Conservation (phyloP, 2,888 invertebrate species). For the Scaptomyza tumidula region DNA sequence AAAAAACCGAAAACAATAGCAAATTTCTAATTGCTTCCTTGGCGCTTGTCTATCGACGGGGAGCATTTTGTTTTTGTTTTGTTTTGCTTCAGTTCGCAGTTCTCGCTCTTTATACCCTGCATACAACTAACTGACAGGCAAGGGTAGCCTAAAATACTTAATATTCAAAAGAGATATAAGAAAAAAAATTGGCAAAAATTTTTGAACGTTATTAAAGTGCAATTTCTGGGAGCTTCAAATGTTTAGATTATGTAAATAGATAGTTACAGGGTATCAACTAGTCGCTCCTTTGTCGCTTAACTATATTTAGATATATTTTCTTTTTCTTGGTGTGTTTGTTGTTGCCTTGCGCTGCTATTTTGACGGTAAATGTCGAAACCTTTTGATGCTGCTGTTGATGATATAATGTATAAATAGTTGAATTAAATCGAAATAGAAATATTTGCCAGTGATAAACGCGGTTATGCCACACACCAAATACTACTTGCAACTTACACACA, state of each 20-base stretch:
- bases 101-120: constrained; percentile 25
- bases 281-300: constrained; percentile 5
- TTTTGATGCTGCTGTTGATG: constrained; percentile 51
- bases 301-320: neutral
- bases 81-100: constrained; percentile 9
- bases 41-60: constrained; percentile 35
- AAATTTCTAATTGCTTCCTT: constrained; percentile 54
- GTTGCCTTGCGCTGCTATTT: constrained; percentile 27
- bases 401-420: constrained; percentile 42
- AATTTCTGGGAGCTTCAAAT: too few species aligned
- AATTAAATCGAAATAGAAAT: constrained; percentile 16
- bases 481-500: constrained; percentile 13
- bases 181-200: too few species aligned
- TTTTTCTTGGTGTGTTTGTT: neutral
- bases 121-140: neutral
- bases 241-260: neutral
- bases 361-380: constrained; percentile 47
- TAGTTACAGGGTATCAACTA: neutral
- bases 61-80: constrained; percentile 6
- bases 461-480: constrained; percentile 15
- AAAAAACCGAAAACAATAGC: constrained; percentile 39
- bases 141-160: neutral
- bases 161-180: too few species aligned
- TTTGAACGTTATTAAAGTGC: too few species aligned
- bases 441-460: constrained; percentile 9